Base-by-base conservation (phyloP, 2,888 invertebrate genomes). In the Yponomeuta evonymella region DNA sequence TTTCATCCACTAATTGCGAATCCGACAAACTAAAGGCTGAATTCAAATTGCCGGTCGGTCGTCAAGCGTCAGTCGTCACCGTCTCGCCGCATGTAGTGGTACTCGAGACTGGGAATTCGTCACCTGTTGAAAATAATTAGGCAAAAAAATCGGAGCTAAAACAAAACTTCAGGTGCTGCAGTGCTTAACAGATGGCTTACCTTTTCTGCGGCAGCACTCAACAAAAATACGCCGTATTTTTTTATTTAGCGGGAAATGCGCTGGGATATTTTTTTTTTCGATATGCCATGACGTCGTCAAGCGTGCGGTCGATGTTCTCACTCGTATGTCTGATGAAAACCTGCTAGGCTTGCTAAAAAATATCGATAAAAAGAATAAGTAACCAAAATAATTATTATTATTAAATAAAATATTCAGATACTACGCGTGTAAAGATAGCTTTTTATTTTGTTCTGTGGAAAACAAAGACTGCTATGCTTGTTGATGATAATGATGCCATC, bases 81-180 rank as follows among this genome's bases (percentile, higher is more conserved):
- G 88, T 84, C 85, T 83, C 81, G 79, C 81, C 83, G 79, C 75
- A 76, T 73, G 70, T 85, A 85, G 87, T 83, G 87, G 87, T 86
- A 79, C 91, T 91, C 82, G 87, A 90, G 90, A 89, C 89, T 83
- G 78, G 83, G 82, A 87, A 88, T 89, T 90, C 91, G 91, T 91
- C 91, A 91, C 91, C 91, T 91, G 91, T 90, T 90, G 86, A 89
- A 92, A 92, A 92, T 93, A 93, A 93, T 92, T 92, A 93, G 92
- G 90, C 91, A 92, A 92, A 93, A 92, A 92, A 91, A 88, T 87
- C 86, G 78, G 84, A 81, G 84, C 81, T 81, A 88, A 88, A 90
- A 91, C 89, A 92, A 91, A 90, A 91, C 87, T 84, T 75, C 85
- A 83, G 87, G 87, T 87, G 89, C 84, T 82, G 85, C 79, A 79